Evolutionary conservation across 1,140 invertebrate species (phyloP), one percentile per base, ranked within the genome.

Genomic region (Bombus waltoni): DNA sequence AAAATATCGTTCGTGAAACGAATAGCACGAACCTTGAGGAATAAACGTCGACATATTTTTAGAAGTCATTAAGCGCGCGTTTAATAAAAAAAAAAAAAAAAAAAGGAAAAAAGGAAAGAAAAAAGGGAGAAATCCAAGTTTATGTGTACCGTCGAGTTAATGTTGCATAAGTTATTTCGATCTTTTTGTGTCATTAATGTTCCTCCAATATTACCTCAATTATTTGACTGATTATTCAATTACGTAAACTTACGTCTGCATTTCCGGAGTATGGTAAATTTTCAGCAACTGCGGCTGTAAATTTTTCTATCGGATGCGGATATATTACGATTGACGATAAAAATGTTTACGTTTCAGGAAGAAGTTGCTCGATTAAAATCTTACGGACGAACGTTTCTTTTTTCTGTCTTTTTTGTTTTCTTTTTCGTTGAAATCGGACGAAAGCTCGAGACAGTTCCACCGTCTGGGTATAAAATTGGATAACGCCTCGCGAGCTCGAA

Each of bases 401-500:
- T 0, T 44, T 44, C 28, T 70, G 40, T 42, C 47, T 44, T 74
- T 44, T 44, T 40, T 70, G 40, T 42, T 73, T 44, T 74, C 18
- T 18, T 74, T 62, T 38, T 35, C 11, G 32, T 11, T 18, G 47
- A 71, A 40, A 80, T 80, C 35, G 9, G 25, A 83, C 72, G 59
- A 75, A 84, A 79, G 32, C 35, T 18, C 18, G 35, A 86, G 80
- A 66, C 40, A 57, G 4, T 81, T 78, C 62, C 62, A 47, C 57
- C 76, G 62, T 44, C 28, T 6, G 4, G 10, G 32, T 32, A 59
- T 32, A 59, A 79, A 38, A 86, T 65, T 81, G 77, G 72, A 81
- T 89, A 80, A 71, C 59, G 15, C 53, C 28, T 72, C 22, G 10
- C 22, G 10, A 71, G 11, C 35, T 38, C 15, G 65, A 71, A 42